These are phyloP conservation scores for Plectropomus leopardus DNA, from an alignment of 2,113 vertebrate genomes.

Conservation along the genomic window DNA sequence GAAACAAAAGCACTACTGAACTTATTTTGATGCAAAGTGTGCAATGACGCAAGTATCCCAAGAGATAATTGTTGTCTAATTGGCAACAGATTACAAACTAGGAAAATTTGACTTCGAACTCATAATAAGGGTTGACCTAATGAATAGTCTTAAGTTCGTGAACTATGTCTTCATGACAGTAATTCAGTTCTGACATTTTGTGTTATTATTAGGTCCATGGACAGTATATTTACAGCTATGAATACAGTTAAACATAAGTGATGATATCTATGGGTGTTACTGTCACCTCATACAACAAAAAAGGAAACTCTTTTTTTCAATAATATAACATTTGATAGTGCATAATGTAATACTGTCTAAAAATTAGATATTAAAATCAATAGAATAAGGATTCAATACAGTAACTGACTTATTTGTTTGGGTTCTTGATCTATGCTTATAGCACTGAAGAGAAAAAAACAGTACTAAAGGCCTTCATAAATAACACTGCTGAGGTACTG, in stretches of 20 bases:
- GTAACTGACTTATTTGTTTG: constrained; percentile 7
- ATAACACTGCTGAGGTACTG: constrained; percentile 41
- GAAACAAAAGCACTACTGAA: not conserved
- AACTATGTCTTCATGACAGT: not conserved
- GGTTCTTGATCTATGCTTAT: not conserved
- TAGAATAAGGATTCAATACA: constrained; percentile 1
- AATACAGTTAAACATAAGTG: not conserved
- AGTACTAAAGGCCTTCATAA: constrained; percentile 13
- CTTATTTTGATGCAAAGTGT: constrained; percentile 8
- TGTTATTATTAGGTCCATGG: not conserved
- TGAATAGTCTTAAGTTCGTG: not conserved
- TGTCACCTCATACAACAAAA: not conserved
- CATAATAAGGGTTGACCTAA: not conserved
- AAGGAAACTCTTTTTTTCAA: constrained; percentile 7
- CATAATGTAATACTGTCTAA: constrained; percentile 16
- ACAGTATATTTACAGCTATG: not conserved
- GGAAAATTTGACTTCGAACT: not conserved
- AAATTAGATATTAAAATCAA: constrained; percentile 19
- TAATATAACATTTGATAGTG: constrained; percentile 15
- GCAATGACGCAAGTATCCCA: not conserved
- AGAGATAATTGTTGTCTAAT: not conserved
- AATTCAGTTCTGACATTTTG: not conserved
- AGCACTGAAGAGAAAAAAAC: not conserved
- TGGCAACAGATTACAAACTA: constrained; percentile 1
- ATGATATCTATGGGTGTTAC: not conserved